Evolutionary conservation across 2,113 vertebrate species (phyloP), one percentile per base, ranked within the genome.

Genomic region (Seriola dumerili): DNA sequence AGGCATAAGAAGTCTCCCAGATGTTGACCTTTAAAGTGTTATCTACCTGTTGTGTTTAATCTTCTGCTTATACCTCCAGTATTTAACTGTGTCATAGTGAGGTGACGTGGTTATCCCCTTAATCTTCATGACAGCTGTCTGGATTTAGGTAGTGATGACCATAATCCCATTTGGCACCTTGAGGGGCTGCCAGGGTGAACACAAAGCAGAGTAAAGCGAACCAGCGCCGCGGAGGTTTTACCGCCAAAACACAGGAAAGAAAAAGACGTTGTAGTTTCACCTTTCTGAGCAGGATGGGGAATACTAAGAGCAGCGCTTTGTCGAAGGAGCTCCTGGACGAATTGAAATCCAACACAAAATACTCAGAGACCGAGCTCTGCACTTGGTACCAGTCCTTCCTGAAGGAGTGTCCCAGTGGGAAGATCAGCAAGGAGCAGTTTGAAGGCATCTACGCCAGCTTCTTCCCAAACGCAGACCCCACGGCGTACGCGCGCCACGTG

Each of bases 391-490:
- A 95, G 85, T 93, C 95, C 74, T 97, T 97, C 63, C 92, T 96
- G 17, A 96, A 96, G 72, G 96, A 97, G 70, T 96, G 96, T 68
- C 96, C 96, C 11, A 80, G 81, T 0, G 96, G 96, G 3, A 94
- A 94, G 75, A 96, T 97, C 82, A 93, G 85, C 88, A 95, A 94
- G 66, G 80, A 94, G 79, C 95, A 96, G 91, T 97, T 97, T 48
- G 94, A 96, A 58, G 91, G 93, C 44, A 97, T 97, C 87, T 97
- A 97, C 16, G 94, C 96, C 42, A 95, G 95, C 72, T 97, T 97
- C 84, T 97, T 97, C 85, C 96, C 96, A 0, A 81, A 96, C 14
- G 94, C 95, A 0, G 94, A 97, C 80, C 93, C 96, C 50, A 94
- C 94, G 0, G 94, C 90, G 2, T 97, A 97, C 0, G 95, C 96